These are phyloP conservation scores for Sicus ferrugineus DNA, from an alignment of 2,888 invertebrate species.

Conservation along the genomic window DNA sequence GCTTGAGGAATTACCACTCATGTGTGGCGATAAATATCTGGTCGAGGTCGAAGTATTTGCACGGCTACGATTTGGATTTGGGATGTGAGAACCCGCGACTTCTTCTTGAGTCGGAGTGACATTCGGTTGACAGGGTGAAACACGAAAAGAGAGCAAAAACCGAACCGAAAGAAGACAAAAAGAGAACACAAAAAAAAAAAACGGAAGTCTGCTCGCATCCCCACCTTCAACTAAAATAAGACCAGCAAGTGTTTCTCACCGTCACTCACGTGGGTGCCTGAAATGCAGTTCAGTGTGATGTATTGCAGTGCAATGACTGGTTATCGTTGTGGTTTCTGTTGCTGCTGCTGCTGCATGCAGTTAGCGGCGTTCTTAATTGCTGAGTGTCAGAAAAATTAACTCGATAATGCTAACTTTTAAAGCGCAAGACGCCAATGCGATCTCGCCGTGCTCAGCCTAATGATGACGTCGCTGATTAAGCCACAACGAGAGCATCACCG, in stretches of 20 bases:
- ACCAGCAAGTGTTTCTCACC: background rate
- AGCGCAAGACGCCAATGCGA: slow-evolving; percentile 18
- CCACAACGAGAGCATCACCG: slow-evolving; percentile 4
- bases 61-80: background rate
- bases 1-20: slow-evolving; percentile 10
- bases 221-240: background rate
- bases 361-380: background rate
- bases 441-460: slow-evolving; percentile 21
- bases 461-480: slow-evolving; percentile 32
- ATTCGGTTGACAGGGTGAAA: slow-evolving; percentile 33
- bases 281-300: background rate
- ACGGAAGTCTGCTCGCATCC: background rate
- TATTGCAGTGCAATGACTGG: background rate
- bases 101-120: slow-evolving; percentile 13
- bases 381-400: slow-evolving; percentile 14
- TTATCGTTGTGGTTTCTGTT: background rate
- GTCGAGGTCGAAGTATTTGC: too few species aligned
- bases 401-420: background rate
- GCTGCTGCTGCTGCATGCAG: too few species aligned
- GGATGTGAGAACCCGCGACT: background rate
- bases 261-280: background rate
- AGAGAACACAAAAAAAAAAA: background rate
- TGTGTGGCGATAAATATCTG: slow-evolving; percentile 34
- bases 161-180: slow-evolving; percentile 7
- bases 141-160: background rate